Base-by-base conservation (phyloP, 2,113 vertebrate genomes). In the Notiomystis cincta region DNA sequence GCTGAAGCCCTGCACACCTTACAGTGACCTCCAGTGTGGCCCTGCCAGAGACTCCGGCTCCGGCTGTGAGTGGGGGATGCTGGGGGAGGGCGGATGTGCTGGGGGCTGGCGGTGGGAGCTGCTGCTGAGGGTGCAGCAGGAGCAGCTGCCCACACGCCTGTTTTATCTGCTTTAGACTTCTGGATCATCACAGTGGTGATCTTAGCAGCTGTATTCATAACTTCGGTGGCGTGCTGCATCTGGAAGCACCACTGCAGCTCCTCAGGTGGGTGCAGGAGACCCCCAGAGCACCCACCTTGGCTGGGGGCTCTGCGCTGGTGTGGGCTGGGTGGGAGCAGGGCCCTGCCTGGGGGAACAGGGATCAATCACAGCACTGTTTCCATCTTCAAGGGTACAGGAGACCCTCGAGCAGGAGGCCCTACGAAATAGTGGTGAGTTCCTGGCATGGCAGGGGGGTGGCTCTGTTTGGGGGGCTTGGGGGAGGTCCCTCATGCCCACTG, bases 131-230 rank as follows among this genome's bases (percentile, higher is more conserved):
- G 23, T 1, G 0, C 2, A 4, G 9, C 7, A 2, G 56, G 37
- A 62, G 28, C 88, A 82, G 82, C 72, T 82, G 65, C 70, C 12
- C 62, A 75, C 48, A 1, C 2, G 38, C 15, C 37, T 30, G 1
- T 5, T 50, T 44, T 17, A 2, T 62, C 65, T 1, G 0, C 65
- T 90, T 28, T 10, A 96, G 94, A 2, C 14, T 0, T 0, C 22
- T 1, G 0, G 19, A 2, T 3, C 2, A 0, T 1, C 24, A 0
- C 5, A 2, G 1, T 0, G 11, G 0, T 0, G 2, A 0, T 0
- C 1, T n/a, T n/a, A n/a, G n/a, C n/a, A n/a, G n/a, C n/a, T n/a
- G n/a, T n/a, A n/a, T n/a, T n/a, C n/a, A n/a, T n/a, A n/a, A n/a
- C n/a, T n/a, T n/a, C n/a, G n/a, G n/a, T n/a, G n/a, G n/a, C n/a